A percentile compares a stretch with the other conserved stretches of the same genome.
These are phyloP conservation scores for Ginglymostoma cirratum DNA, from an alignment of 2,113 vertebrate genomes.

Conservation along the genomic window DNA sequence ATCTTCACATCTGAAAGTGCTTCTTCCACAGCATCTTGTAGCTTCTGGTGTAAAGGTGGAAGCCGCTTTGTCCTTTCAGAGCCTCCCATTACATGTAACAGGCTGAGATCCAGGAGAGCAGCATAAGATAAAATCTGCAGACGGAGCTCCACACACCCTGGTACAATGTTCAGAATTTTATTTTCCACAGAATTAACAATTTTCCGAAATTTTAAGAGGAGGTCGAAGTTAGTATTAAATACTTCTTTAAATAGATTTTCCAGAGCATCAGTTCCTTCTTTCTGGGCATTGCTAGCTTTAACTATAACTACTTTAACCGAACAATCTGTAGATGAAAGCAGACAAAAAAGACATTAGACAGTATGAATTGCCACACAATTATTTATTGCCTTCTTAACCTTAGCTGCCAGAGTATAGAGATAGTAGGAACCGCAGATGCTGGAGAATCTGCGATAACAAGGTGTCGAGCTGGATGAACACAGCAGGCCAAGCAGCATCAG, in stretches of 20 bases:
- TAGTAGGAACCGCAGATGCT: no score
- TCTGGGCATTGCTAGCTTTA: background rate
- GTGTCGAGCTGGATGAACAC: no score
- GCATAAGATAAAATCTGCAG: background rate
- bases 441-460: no score
- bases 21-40: background rate
- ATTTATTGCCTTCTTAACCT: background rate
- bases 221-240: no score
- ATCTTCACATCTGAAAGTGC: background rate
- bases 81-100: no score
- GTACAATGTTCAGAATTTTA: background rate
- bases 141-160: background rate
- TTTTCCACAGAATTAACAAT: background rate
- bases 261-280: background rate
- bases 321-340: background rate
- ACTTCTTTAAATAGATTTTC: background rate
- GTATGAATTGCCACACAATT: background rate
- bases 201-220: background rate
- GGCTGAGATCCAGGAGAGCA: background rate
- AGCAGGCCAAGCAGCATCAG: no score
- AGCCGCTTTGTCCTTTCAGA: background rate
- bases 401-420: background rate
- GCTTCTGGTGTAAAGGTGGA: conserved; percentile 1
- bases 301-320: background rate
- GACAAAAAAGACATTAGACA: background rate